Conservation (phyloP, 2,113 vertebrate genomes). For the Hepsetus odoe region DNA sequence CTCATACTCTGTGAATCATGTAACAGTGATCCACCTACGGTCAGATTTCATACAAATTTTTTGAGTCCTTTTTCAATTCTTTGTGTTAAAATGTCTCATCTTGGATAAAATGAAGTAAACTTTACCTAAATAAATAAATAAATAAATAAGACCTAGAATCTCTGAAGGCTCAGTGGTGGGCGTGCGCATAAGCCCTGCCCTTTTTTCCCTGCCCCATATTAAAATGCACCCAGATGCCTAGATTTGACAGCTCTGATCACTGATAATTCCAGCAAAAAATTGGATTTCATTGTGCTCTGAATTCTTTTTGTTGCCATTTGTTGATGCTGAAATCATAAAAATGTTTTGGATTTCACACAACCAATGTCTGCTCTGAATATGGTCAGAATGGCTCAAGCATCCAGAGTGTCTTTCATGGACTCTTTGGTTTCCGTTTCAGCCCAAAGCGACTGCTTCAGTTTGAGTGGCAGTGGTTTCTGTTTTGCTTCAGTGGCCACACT, state of each 20-base stretch:
- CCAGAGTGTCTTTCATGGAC: not conserved
- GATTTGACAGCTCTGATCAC: no score
- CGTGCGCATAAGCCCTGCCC: no score
- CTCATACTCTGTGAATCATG: not conserved
- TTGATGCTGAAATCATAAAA: not conserved
- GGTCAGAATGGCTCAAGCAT: not conserved
- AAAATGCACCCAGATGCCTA: no score
- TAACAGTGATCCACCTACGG: not conserved
- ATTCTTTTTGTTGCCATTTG: not conserved
- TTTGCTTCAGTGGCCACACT: constrained; percentile 8
- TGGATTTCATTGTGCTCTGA: no score
- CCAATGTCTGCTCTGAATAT: constrained; percentile 10
- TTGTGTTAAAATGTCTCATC: no score
- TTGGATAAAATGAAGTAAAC: no score
- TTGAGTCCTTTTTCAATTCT: no score
- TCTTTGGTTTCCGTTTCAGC: constrained; percentile 16
- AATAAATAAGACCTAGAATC: no score
- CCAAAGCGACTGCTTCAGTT: constrained; percentile 12
- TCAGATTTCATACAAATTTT: not conserved
- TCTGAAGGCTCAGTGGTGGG: no score
- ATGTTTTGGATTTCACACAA: not conserved
- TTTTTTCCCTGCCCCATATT: no score
- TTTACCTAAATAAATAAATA: no score
- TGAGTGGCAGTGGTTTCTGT: not conserved
- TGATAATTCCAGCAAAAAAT: no score